phyloP scores from a whole-genome alignment of 2,888 invertebrate genomes.

The Tanytarsus gracilentus region DNA sequence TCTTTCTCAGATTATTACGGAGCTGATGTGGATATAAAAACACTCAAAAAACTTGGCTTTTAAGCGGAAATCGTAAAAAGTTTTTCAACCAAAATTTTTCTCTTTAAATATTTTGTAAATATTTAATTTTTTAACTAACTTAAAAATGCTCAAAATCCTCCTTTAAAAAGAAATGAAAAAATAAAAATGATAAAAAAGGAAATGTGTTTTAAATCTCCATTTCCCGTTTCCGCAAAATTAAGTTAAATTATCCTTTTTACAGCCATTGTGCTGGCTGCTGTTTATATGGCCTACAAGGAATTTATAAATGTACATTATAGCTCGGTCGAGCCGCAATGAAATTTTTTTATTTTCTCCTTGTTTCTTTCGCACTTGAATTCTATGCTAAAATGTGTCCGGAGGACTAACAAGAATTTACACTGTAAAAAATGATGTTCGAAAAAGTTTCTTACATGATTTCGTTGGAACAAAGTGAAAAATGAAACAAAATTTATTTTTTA shows the following conservation, averaged over 20 bases:
- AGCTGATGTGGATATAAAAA: slow-evolving; percentile 72
- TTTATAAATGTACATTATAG: not conserved
- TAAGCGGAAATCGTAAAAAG: not conserved
- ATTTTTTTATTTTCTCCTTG: too few relatives aligned
- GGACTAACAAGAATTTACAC: too few relatives aligned
- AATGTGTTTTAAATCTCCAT: slow-evolving; percentile 23
- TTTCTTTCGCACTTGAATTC: too few relatives aligned
- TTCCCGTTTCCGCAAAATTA: slow-evolving; percentile 19
- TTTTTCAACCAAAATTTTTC: not conserved
- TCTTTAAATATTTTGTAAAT: slow-evolving; percentile 12
- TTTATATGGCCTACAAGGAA: not conserved
- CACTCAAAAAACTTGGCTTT: slow-evolving; percentile 67
- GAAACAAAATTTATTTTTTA: too few relatives aligned
- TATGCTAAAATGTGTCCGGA: too few relatives aligned
- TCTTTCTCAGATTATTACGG: slow-evolving; percentile 66
- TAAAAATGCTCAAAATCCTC: not conserved
- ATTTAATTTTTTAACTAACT: slow-evolving; percentile 14
- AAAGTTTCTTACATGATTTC: too few relatives aligned
- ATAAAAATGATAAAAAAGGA: not conserved
- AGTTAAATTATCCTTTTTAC: slow-evolving; percentile 25
- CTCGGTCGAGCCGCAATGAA: too few relatives aligned
- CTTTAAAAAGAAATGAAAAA: slow-evolving; percentile 21
- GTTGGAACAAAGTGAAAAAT: too few relatives aligned
- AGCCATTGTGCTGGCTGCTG: not conserved
- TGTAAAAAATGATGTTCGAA: too few relatives aligned